Base-by-base conservation (phyloP, 2,888 invertebrate species). In the Mythimna vitellina region DNA sequence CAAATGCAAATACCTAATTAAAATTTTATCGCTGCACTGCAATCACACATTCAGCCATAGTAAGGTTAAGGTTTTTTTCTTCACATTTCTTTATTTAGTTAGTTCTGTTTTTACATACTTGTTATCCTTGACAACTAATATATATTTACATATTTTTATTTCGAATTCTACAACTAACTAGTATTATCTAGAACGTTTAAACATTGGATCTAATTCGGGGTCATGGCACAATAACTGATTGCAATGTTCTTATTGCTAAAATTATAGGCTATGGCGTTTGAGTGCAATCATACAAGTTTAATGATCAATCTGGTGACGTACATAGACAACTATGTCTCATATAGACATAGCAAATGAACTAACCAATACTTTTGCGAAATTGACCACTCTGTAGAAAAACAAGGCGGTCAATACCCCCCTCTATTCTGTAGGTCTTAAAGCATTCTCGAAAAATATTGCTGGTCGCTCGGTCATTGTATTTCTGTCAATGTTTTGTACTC, bases 111-210 rank as follows among this genome's bases (percentile, higher is more conserved):
- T 9, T 58, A 14, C 46, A 35, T 20, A 54, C 22, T 35, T 0
- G 72, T 25, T 17, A 57, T 57, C 58, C 62, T 63, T 75, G 71
- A 78, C 8, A 46, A 29, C 46, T 14, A 67, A 60, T 49, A 4
- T 38, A n/a, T 8, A 42, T 1, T 54, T 32, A 32, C 58, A 57
- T 77, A n/a, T 78, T 51, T 51, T 6, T 70, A 49, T 38, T 58
- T 38, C 12, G 17, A 29, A 42, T 38, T 49, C 20, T 42, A 12
- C 20, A 80, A 53, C 60, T 56, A 7, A 32, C 29, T n/a, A 20
- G 14, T 60, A 56, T 14, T 14, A 46, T 56, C 9, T 8, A n/a
- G 67, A 25, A 32, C 25, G 54, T 73, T 53, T 35, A 49, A 62
- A 61, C 9, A n/a, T 58, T 7, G 54, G 25, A 56, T 76, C 14